A percentile compares a stretch with the other conserved stretches of the same genome.
These are phyloP conservation scores for Vidua macroura DNA, from an alignment of 2,113 vertebrate species.

Conservation along the genomic window DNA sequence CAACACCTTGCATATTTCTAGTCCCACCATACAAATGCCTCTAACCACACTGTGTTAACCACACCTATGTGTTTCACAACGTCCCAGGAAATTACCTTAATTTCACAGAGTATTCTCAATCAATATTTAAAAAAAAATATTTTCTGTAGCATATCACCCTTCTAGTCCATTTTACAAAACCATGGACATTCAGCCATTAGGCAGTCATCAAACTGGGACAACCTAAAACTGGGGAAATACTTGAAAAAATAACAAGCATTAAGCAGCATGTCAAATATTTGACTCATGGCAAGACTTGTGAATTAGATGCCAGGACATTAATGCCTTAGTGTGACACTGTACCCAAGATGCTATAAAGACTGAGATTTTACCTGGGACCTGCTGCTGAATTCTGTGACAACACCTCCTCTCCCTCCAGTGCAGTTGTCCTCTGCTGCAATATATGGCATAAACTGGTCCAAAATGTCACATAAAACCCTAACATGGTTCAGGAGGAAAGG, in stretches of 20 bases:
- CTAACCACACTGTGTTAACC: background rate
- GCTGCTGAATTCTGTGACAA: background rate
- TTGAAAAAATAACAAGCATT: background rate
- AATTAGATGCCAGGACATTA: background rate
- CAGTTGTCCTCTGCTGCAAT: background rate
- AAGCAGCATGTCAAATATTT: background rate
- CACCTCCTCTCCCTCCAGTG: background rate
- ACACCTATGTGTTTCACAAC: background rate
- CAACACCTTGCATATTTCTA: background rate
- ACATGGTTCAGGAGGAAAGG: rapidly evolving
- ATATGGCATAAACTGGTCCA: background rate
- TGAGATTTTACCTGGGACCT: background rate
- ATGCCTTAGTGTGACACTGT: background rate
- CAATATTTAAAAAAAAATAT: background rate
- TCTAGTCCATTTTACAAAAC: background rate
- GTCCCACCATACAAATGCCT: background rate
- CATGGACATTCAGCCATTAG: background rate
- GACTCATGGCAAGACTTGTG: rapidly evolving
- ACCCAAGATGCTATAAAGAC: background rate
- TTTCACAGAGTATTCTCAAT: background rate
- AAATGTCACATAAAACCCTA: background rate
- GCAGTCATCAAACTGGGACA: background rate
- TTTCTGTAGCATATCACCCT: background rate
- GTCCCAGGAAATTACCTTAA: background rate
- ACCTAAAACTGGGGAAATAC: background rate